These are phyloP conservation scores for Chydorus sphaericus DNA, from an alignment of 2,888 invertebrate species.

Conservation along the genomic window DNA sequence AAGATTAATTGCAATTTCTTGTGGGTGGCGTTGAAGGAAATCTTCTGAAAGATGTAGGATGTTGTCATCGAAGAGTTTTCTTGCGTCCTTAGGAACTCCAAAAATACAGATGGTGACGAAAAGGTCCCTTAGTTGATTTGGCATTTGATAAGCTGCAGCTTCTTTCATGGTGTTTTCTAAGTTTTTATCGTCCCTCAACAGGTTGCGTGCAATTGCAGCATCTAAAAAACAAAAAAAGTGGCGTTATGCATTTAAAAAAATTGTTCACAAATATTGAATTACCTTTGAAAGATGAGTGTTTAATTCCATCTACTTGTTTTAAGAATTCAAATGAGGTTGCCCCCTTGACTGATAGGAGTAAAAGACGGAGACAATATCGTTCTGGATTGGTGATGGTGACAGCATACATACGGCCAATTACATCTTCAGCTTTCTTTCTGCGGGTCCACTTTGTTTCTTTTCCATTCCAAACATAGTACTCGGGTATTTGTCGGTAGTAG, in stretches of 20 bases:
- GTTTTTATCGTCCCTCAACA: constrained; percentile 24
- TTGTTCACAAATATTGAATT: too few relatives aligned
- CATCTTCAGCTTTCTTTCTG: constrained; percentile 16
- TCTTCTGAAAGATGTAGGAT: not conserved
- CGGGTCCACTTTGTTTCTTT: not conserved
- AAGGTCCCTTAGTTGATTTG: constrained; percentile 22
- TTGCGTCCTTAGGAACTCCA: not conserved
- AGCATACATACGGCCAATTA: constrained; percentile 22
- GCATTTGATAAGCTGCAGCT: constrained; percentile 21
- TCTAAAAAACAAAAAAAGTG: too few relatives aligned
- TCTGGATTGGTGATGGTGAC: constrained; percentile 22
- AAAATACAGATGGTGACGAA: constrained; percentile 23
- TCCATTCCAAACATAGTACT: constrained; percentile 6
- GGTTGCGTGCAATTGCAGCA: not conserved
- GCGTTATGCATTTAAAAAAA: too few relatives aligned
- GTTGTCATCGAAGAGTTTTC: not conserved
- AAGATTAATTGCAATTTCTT: not conserved
- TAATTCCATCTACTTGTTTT: constrained; percentile 19
- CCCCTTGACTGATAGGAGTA: constrained; percentile 23
- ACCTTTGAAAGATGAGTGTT: too few relatives aligned
- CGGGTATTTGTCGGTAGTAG: not conserved
- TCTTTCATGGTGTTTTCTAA: constrained; percentile 22
- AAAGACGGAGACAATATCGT: constrained; percentile 22
- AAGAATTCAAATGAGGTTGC: constrained; percentile 23
- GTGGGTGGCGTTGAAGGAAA: not conserved